Conservation (phyloP, 2,113 vertebrate genomes). For the Procavia capensis region DNA sequence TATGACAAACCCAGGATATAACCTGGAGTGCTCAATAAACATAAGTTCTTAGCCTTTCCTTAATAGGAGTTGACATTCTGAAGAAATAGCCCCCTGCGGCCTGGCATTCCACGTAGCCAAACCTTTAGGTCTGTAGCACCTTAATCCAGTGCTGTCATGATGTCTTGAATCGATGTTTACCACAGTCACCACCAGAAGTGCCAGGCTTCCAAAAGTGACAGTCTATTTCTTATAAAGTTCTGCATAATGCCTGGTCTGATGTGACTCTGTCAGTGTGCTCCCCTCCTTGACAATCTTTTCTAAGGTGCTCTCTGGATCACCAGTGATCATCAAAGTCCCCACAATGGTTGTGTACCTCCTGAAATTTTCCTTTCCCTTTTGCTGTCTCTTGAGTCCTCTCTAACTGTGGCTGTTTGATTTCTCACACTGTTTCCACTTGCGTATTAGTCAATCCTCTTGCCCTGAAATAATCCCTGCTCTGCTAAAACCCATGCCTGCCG, state of each 20-base stretch:
- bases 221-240: background rate
- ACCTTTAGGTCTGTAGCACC: background rate
- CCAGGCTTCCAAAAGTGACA: background rate
- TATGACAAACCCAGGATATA: background rate
- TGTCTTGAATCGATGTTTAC: background rate
- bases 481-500: background rate
- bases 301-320: background rate
- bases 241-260: background rate
- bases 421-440: too few species aligned
- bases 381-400: background rate
- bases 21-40: background rate
- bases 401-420: too few species aligned
- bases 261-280: background rate
- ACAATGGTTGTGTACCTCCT: background rate
- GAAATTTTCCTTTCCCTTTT: background rate
- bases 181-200: background rate
- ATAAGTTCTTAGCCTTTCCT: background rate
- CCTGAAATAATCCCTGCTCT: background rate
- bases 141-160: background rate
- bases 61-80: background rate
- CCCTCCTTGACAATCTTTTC: background rate
- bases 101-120: background rate
- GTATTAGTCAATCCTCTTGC: background rate
- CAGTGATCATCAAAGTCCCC: too few species aligned
- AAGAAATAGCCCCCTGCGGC: background rate